Evolutionary conservation across 2,888 invertebrate genomes (phyloP).

Genomic region (Microchrysa polita): DNA sequence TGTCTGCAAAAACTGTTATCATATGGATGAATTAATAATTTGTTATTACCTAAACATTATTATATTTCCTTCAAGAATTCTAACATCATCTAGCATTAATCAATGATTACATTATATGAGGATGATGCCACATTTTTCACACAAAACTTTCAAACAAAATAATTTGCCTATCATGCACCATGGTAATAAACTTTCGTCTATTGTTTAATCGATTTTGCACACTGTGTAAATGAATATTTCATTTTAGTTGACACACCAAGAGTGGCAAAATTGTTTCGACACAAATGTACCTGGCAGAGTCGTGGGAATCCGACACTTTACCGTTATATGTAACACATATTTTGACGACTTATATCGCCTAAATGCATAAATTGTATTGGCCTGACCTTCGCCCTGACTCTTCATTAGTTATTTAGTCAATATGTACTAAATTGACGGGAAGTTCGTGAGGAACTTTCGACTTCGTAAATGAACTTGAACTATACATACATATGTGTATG

Average conservation of each 20-base stretch:
- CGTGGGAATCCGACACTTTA: not conserved
- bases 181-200: not conserved
- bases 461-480: not conserved
- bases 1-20: too few species aligned
- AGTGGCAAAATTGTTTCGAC: not conserved
- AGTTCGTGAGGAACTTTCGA: not conserved
- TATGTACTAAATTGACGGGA: not conserved
- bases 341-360: not conserved
- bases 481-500: not conserved
- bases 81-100: too few species aligned
- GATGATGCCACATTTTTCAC: too few species aligned
- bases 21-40: too few species aligned
- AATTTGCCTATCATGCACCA: not conserved
- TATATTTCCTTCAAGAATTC: too few species aligned
- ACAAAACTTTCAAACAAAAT: too few species aligned
- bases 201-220: slow-evolving; percentile 11
- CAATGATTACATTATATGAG: too few species aligned
- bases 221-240: slow-evolving; percentile 3
- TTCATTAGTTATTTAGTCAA: slow-evolving; percentile 10
- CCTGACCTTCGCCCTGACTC: not conserved
- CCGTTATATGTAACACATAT: not conserved
- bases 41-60: too few species aligned
- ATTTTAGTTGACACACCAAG: not conserved
- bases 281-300: not conserved
- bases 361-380: too few species aligned